Percentiles rank a stretch among this genome's conserved stretches.
Evolutionary conservation across 2,113 vertebrate species (phyloP).

Genomic region (Archilochus colubris): DNA sequence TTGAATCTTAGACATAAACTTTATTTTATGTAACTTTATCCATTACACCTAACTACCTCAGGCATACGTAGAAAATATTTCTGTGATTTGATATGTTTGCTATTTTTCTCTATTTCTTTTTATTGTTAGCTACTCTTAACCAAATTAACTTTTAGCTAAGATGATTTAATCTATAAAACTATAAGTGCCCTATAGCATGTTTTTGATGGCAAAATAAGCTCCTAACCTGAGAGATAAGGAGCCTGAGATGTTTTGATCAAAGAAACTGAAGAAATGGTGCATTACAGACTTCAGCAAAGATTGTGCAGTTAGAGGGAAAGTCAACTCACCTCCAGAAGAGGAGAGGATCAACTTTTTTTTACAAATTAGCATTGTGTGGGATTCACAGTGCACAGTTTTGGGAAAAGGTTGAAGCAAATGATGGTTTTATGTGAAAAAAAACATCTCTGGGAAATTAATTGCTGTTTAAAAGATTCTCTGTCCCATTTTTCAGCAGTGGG

Average conservation of each 20-base stretch:
- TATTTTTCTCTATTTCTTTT: neutral
- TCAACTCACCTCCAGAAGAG: neutral
- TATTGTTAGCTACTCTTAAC: neutral
- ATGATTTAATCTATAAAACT: neutral
- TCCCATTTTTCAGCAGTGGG: neutral
- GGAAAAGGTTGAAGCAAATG: neutral
- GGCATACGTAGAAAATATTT: neutral
- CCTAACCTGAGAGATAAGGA: neutral
- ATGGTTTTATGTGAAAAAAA: neutral
- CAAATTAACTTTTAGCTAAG: neutral
- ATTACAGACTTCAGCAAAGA: neutral
- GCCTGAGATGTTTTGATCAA: slow-evolving; percentile 22
- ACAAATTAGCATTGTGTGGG: neutral
- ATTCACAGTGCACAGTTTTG: neutral
- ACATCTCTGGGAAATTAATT: neutral
- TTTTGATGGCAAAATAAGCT: slow-evolving; percentile 19
- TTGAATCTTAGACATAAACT: neutral
- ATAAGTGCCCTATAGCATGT: neutral
- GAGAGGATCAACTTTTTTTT: neutral
- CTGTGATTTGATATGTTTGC: neutral
- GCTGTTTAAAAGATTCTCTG: neutral
- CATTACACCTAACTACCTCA: neutral
- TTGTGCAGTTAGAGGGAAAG: neutral
- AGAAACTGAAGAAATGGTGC: neutral
- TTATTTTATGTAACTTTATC: neutral